Evolutionary conservation across 2,113 vertebrate species (phyloP), one percentile per base, ranked within the genome.

Genomic region (Nasalis larvatus): DNA sequence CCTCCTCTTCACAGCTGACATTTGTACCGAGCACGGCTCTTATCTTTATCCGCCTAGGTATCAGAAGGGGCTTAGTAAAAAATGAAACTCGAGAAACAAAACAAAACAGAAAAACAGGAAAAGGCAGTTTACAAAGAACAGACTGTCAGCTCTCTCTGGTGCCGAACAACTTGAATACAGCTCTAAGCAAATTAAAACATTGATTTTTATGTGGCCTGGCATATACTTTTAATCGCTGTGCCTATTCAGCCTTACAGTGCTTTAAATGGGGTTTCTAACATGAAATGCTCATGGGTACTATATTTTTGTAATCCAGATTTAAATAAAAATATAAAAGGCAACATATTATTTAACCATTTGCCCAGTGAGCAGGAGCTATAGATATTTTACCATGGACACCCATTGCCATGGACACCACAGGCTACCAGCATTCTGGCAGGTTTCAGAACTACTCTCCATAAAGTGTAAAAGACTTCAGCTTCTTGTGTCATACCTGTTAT

Each of bases 11-110:
- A 97, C 96, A 89, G 97, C 85, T 93, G 92, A 78, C 47, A 88
- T 84, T 81, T 69, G 94, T 86, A 71, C 16, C 63, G 84, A 94
- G 95, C 0, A 11, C 45, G 42, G 90, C 87, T 2, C 68, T 91
- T 82, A 76, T 86, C 96, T 96, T 95, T 87, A 90, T 68, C 97
- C 45, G 91, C 95, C 86, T 82, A 85, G 95, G 85, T 45, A 91
- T 58, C 78, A 89, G 94, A 96, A 86, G 69, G 86, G 91, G 8
- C 10, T 90, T 87, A 83, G 71, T 81, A 54, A 91, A 97, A 95
- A 91, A 78, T 18, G 56, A 60, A 95, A 89, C 96, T 98, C 92
- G 71, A 73, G 71, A 96, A 85, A 81, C 94, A 92, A 93, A 77
- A 52, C 0, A 45, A 12, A 86, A 52, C 49, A 66, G 37, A 81